These are phyloP conservation scores for Periplaneta americana DNA, from an alignment of 1,140 invertebrate species.

Conservation along the genomic window DNA sequence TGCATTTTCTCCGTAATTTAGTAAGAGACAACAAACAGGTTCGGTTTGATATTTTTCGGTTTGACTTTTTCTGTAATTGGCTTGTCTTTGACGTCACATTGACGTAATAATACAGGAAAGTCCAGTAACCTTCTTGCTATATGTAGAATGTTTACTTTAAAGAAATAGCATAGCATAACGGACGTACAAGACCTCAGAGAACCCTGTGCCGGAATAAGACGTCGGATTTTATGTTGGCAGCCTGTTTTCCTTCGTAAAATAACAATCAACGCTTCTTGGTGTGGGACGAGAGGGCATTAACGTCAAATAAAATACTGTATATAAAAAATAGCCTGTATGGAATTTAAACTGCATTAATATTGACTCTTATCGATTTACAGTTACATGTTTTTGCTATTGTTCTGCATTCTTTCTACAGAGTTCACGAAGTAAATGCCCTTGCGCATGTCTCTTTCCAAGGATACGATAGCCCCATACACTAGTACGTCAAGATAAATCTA, in stretches of 20 bases:
- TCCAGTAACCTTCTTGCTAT: background rate
- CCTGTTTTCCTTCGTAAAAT: background rate
- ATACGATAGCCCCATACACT: too few relatives aligned
- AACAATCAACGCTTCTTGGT: background rate
- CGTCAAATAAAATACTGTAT: too few relatives aligned
- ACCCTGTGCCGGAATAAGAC: background rate
- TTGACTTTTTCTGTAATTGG: background rate
- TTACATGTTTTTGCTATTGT: too few relatives aligned
- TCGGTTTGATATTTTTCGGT: background rate
- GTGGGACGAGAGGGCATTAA: too few relatives aligned
- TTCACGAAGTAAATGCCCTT: too few relatives aligned
- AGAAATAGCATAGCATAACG: background rate
- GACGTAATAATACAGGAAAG: background rate
- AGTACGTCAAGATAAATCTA: too few relatives aligned
- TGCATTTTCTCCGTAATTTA: background rate
- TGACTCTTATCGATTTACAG: too few relatives aligned
- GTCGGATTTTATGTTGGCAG: background rate
- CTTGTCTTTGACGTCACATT: background rate
- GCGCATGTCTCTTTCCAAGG: too few relatives aligned
- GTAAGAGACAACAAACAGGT: background rate
- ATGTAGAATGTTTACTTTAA: background rate
- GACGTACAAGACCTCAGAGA: background rate
- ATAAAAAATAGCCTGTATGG: too few relatives aligned
- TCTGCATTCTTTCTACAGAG: too few relatives aligned
- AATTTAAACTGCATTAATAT: too few relatives aligned